These are phyloP conservation scores for Mionectes olivaceus DNA, from an alignment of 2,797 vertebrate genomes.

Conservation along the genomic window DNA sequence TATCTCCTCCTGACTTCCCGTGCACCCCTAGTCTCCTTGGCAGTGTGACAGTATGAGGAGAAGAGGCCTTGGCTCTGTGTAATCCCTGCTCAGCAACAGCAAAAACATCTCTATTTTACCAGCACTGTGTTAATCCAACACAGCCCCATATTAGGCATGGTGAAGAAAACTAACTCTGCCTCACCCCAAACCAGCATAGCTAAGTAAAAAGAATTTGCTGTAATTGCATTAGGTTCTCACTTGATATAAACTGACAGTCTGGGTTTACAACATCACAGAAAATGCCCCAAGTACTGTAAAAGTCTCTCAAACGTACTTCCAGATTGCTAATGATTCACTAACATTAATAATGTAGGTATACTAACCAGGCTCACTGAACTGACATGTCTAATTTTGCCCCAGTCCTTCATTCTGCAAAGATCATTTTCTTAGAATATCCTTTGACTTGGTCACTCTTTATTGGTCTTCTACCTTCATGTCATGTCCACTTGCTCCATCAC, in stretches of 20 bases:
- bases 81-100: neutral
- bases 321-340: neutral
- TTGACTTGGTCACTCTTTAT: neutral
- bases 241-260: neutral
- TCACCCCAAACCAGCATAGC: neutral
- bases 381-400: neutral
- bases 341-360: neutral
- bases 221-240: neutral
- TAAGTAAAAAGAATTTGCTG: neutral
- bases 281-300: neutral
- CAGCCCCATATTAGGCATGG: neutral
- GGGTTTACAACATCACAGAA: neutral
- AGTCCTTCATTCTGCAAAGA: neutral
- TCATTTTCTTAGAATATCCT: neutral
- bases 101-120: neutral
- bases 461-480: neutral
- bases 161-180: neutral
- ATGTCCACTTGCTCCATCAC: neutral
- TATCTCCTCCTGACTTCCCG: neutral
- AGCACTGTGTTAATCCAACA: neutral
- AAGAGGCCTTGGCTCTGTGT: neutral
- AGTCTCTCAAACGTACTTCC: neutral
- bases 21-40: neutral
- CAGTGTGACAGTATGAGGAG: neutral
- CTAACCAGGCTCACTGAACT: neutral